phyloP scores from a whole-genome alignment of 2,888 invertebrate genomes.

The Melanostoma scalare region DNA sequence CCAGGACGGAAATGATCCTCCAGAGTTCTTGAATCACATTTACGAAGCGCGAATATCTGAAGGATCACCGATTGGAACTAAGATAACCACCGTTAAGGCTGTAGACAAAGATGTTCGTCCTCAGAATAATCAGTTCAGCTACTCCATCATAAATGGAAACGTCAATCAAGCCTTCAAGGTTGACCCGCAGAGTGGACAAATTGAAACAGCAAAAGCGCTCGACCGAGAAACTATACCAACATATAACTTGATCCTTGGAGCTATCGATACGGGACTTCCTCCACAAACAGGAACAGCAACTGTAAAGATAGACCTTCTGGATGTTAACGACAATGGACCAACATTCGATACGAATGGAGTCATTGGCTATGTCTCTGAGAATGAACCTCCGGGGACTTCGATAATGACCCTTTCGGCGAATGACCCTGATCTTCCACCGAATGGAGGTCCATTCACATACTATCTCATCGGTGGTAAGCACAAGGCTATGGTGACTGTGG shows the following conservation, averaged over 20 bases:
- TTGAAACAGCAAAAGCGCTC: constrained; percentile 88
- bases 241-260: constrained; percentile 91
- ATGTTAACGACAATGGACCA: constrained; percentile 97
- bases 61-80: constrained; percentile 88
- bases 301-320: constrained; percentile 90
- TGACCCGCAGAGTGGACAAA: constrained; percentile 92
- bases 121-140: constrained; percentile 95
- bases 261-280: constrained; percentile 93
- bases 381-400: constrained; percentile 91
- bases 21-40: constrained; percentile 90
- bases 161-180: constrained; percentile 92
- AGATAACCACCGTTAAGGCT: constrained; percentile 90
- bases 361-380: constrained; percentile 91
- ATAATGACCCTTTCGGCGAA: constrained; percentile 93
- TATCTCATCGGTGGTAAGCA: constrained; percentile 90
- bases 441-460: constrained; percentile 95
- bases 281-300: constrained; percentile 95
- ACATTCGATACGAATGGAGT: constrained; percentile 88
- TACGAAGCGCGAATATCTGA: constrained; percentile 93
- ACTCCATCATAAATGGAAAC: constrained; percentile 93
- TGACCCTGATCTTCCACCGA: constrained; percentile 94
- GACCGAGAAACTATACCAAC: constrained; percentile 91
- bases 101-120: constrained; percentile 95
- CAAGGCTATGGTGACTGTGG: constrained; percentile 88
- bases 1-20: constrained; percentile 98